Conservation (phyloP, 2,113 vertebrate species). For the Cebidichthys violaceus region DNA sequence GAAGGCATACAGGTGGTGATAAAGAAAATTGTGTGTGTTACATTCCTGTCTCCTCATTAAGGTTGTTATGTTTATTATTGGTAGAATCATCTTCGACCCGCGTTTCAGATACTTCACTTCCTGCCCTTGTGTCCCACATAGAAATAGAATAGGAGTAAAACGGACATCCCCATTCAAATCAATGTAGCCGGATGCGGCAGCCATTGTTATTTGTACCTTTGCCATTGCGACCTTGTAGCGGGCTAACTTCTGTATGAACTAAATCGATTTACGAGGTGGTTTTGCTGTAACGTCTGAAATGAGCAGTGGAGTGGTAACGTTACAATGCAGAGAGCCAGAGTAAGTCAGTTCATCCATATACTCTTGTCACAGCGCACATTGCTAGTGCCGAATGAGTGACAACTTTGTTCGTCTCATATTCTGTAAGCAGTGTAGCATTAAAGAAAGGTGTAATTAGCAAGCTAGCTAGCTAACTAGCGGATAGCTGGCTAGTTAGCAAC, state of each 20-base stretch:
- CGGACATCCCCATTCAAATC: neutral
- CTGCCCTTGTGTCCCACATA: neutral
- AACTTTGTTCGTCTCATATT: no score
- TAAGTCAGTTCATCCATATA: neutral
- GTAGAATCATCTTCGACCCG: no score
- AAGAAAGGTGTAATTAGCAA: no score
- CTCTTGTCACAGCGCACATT: neutral
- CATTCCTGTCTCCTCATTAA: neutral
- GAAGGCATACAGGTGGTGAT: neutral
- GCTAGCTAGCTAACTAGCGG: no score
- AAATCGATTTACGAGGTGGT: neutral
- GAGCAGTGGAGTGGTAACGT: neutral
- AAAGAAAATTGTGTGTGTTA: neutral
- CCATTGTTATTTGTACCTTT: neutral
- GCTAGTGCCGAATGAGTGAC: no score
- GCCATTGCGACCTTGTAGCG: neutral
- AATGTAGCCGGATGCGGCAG: neutral
- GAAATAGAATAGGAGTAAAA: neutral
- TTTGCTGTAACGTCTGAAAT: no score
- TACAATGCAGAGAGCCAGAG: neutral
- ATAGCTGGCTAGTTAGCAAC: neutral
- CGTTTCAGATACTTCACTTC: neutral
- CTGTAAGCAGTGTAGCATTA: no score
- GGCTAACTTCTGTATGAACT: neutral
- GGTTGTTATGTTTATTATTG: neutral